These are phyloP conservation scores for Hucho hucho DNA, from an alignment of 2,113 vertebrate species.

Conservation along the genomic window DNA sequence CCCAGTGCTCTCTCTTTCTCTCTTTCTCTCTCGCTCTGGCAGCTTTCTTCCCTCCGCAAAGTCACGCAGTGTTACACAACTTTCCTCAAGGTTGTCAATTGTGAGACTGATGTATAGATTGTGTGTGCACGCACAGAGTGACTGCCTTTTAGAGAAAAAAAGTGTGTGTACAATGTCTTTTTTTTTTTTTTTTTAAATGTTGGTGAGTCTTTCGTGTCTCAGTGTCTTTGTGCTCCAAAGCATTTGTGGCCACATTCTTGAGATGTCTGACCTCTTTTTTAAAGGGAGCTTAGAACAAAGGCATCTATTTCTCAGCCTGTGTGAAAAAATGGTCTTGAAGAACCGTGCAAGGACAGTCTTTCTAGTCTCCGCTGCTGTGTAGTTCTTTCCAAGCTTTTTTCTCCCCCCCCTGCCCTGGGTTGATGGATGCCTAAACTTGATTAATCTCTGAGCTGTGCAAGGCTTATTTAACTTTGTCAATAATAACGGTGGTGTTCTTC, in stretches of 20 bases:
- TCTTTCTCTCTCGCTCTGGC: conserved; percentile 18
- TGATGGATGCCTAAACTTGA: not conserved
- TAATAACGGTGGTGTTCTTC: not conserved
- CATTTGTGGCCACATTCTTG: not conserved
- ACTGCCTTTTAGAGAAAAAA: not conserved
- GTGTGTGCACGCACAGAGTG: not conserved
- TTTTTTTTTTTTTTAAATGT: not conserved
- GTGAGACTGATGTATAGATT: conserved; percentile 9
- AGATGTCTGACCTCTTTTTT: not conserved
- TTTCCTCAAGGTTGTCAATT: conserved; percentile 42
- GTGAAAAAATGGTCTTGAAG: not conserved
- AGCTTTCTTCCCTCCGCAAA: conserved; percentile 30
- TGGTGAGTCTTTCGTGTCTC: not conserved
- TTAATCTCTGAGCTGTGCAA: not conserved
- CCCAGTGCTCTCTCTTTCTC: conserved; percentile 4
- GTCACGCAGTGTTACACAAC: conserved; percentile 29
- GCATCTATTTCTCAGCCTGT: not conserved
- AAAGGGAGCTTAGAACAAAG: not conserved
- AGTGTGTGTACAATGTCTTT: not conserved
- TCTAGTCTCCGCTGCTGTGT: not conserved
- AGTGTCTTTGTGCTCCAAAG: not conserved
- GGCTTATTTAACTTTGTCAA: not conserved
- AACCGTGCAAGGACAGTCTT: not conserved
- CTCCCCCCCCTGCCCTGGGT: not conserved
- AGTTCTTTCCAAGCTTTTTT: not conserved